Evolutionary conservation across 2,113 vertebrate species (phyloP), one percentile per base, ranked within the genome.

Genomic region (Rhinogobius similis): DNA sequence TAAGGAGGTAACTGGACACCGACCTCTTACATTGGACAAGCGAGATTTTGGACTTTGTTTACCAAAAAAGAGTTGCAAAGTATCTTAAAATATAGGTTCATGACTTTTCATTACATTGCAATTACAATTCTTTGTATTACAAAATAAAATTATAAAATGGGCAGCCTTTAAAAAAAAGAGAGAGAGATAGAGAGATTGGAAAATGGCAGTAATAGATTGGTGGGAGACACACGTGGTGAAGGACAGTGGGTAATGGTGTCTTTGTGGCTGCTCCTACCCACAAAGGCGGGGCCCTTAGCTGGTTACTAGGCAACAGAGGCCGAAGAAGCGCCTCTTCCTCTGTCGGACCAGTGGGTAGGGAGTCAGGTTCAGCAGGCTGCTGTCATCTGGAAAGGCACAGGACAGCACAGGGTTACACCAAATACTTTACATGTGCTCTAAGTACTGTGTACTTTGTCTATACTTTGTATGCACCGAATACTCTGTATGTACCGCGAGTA

Each of bases 281-380:
- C 38, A 46, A 85, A 82, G 87, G 84, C 68, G 80, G 75, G 84
- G 78, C 70, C 81, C 91, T 94, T 96, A 99, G 91, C 96, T 98
- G 82, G 96, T 97, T 83, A 99, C 94, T 75, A 99, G 94, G 90
- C 96, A 99, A 91, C 96, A 99, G 61, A 99, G 94, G 87, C 97
- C 96, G 87, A 98, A 97, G 93, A 99, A 98, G 82, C 96, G 93
- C 92, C 96, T 93, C 94, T 99, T 99, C 88, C 94, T 94, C 93
- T 96, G 95, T 94, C 94, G 94, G 86, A 97, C 95, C 87, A 98
- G 87, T n/a, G 96, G 97, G 82, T 96, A 98, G 2, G 97, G 95
- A 90, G 96, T 96, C 92, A 99, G 92, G 89, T 98, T 98, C 88
- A 98, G 94, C 91, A 99, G 95, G 92, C 96, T 98, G 94, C 97